These are phyloP conservation scores for Hippocampus barbouri DNA, from an alignment of 2,113 vertebrate species.

Conservation along the genomic window DNA sequence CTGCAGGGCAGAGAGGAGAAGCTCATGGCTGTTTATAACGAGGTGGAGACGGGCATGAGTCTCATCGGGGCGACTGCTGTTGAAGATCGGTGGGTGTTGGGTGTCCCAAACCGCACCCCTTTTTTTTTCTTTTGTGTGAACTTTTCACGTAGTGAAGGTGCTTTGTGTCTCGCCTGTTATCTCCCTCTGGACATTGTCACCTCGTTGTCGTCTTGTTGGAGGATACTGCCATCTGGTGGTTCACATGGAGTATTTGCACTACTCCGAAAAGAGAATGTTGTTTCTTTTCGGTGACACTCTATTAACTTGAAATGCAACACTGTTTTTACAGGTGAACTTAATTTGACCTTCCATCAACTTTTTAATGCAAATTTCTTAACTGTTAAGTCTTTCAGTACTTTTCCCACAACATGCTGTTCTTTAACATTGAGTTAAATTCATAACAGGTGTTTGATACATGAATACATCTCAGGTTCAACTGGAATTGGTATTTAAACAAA, in stretches of 20 bases:
- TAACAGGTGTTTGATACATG: no score
- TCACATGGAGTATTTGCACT: not conserved
- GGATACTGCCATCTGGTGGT: slow-evolving; percentile 46
- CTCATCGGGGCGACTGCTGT: slow-evolving; percentile 96
- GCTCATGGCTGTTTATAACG: slow-evolving; percentile 86
- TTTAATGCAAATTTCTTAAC: no score
- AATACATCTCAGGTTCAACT: no score
- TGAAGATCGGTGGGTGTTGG: slow-evolving; percentile 90
- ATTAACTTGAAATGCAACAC: no score
- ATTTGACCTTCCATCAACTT: no score
- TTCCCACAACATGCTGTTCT: no score
- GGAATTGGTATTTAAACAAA: no score
- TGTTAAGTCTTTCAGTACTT: no score
- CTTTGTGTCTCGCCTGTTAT: not conserved
- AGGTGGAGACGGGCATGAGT: slow-evolving; percentile 88
- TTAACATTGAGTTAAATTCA: no score
- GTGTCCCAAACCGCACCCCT: not conserved
- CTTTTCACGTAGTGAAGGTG: not conserved
- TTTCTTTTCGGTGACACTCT: not conserved
- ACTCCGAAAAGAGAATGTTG: no score
- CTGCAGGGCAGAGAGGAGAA: slow-evolving; percentile 92
- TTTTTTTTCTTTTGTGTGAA: not conserved
- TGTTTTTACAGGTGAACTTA: no score
- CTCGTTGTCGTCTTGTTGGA: not conserved
- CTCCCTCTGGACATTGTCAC: not conserved